Percentiles rank a stretch among this genome's conserved stretches.
Evolutionary conservation across 2,113 vertebrate species (phyloP).

Genomic region (Eira barbara): DNA sequence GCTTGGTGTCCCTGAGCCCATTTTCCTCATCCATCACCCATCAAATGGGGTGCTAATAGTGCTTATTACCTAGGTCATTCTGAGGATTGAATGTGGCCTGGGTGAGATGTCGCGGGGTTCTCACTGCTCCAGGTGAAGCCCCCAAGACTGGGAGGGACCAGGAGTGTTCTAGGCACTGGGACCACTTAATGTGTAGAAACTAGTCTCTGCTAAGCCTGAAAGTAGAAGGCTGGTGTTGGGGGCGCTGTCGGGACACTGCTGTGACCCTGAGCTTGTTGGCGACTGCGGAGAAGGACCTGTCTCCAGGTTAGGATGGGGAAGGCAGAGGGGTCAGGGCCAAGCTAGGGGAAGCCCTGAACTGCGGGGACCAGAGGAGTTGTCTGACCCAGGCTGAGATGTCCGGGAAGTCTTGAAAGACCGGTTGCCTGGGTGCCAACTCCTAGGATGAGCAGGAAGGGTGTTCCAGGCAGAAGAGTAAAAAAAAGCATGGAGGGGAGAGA

Average conservation of each 20-base stretch:
- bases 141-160: neutral
- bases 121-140: neutral
- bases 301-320: neutral
- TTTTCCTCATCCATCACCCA: neutral
- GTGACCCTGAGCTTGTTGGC: neutral
- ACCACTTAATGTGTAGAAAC: neutral
- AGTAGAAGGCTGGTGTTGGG: neutral
- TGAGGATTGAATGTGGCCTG: neutral
- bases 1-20: neutral
- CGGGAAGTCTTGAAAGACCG: neutral
- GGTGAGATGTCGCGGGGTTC: neutral
- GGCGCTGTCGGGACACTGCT: neutral
- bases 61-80: neutral
- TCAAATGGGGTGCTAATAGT: neutral
- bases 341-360: neutral
- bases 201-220: neutral
- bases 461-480: neutral
- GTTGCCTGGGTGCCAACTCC: neutral
- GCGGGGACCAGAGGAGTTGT: neutral
- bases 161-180: neutral
- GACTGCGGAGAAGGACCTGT: neutral
- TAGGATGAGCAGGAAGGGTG: neutral
- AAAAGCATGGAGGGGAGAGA: neutral
- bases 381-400: neutral
- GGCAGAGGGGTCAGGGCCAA: neutral